phyloP scores from a whole-genome alignment of 2,888 invertebrate genomes.

The Dryadula phaetusa region DNA sequence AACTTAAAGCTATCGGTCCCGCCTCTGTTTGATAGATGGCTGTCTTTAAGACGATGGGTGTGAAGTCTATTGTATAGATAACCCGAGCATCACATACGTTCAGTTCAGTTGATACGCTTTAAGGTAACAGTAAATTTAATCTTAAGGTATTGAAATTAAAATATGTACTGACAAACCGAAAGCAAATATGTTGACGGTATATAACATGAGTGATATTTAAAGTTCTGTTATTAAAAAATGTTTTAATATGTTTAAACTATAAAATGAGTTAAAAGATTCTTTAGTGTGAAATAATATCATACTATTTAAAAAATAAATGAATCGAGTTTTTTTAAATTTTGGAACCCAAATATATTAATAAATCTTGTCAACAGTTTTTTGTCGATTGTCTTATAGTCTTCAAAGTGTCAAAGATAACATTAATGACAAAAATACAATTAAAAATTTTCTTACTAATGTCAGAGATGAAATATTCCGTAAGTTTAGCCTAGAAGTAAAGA shows the following conservation, averaged over 20 bases:
- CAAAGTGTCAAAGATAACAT: no score
- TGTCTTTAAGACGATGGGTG: slow-evolving; percentile 33
- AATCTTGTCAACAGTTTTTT: background rate
- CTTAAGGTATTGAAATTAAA: background rate
- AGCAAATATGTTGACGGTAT: background rate
- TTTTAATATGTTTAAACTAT: no score
- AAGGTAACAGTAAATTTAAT: background rate
- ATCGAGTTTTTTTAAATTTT: no score
- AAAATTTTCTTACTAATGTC: background rate
- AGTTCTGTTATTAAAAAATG: no score
- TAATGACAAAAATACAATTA: no score
- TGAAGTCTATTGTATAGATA: slow-evolving; percentile 34
- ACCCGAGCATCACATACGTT: slow-evolving; percentile 28
- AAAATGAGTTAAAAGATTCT: no score
- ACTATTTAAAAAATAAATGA: no score
- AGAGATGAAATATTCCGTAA: background rate
- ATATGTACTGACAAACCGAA: background rate
- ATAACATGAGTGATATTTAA: background rate
- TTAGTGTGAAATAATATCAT: no score
- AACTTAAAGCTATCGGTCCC: slow-evolving; percentile 38
- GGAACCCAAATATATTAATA: no score
- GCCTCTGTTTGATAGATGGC: slow-evolving; percentile 42
- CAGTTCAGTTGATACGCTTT: slow-evolving; percentile 22
- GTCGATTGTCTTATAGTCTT: no score
- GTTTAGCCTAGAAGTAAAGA: background rate